These are phyloP conservation scores for Callipepla squamata DNA, from an alignment of 2,113 vertebrate genomes.

Conservation along the genomic window DNA sequence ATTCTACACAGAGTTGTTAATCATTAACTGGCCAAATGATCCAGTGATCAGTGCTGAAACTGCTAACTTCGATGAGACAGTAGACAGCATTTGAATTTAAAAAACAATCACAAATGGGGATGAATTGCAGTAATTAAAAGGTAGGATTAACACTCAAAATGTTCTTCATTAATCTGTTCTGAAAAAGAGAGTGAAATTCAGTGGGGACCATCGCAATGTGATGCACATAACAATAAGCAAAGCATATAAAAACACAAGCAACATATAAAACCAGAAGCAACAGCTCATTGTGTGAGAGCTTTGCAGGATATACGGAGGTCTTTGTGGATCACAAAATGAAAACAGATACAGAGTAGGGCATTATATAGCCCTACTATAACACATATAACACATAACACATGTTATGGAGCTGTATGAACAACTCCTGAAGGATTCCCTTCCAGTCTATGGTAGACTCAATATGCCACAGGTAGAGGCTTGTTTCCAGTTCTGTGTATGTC, in stretches of 20 bases:
- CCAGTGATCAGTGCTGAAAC: background rate
- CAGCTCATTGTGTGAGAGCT: background rate
- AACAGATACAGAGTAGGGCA: background rate
- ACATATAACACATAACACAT: too few species aligned
- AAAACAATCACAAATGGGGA: background rate
- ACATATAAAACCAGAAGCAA: background rate
- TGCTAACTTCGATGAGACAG: background rate
- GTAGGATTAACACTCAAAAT: background rate
- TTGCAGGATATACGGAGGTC: background rate
- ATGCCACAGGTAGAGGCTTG: background rate
- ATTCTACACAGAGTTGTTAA: background rate
- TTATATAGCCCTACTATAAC: background rate
- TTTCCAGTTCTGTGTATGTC: background rate
- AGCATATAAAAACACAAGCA: background rate
- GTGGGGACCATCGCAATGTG: background rate
- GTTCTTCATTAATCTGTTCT: background rate
- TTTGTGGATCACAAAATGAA: background rate
- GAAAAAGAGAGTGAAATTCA: background rate
- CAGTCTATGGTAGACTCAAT: background rate
- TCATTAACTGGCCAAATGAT: background rate
- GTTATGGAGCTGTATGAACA: background rate
- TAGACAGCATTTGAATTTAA: background rate
- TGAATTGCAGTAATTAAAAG: background rate
- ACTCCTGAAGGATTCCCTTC: background rate
- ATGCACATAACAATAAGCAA: background rate